Evolutionary conservation across 2,113 vertebrate species (phyloP), one percentile per base, ranked within the genome.

Genomic region (Donacobius atricapilla): DNA sequence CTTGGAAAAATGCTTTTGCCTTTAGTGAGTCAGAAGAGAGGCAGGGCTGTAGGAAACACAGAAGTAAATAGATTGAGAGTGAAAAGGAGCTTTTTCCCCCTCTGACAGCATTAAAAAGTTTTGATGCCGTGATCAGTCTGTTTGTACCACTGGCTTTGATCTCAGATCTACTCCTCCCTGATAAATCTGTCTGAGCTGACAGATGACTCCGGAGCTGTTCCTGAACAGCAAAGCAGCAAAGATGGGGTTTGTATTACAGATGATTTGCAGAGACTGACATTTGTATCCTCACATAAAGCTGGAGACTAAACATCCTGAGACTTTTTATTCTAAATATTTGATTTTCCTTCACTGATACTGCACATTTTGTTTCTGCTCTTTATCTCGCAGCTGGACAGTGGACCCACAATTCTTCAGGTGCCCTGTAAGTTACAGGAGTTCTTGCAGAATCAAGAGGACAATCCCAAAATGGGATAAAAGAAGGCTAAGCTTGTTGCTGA

Each of bases 301-400:
- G 47, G 3, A 95, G 72, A 72, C 75, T 94, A 96, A 96, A 96
- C 94, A 96, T 95, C 93, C 95, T 68, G 93, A 63, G 76, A 27
- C 48, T 47, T 93, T 91, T 83, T 57, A 35, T 82, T 94, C 69
- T 56, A 90, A 97, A 95, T 96, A 93, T 95, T 96, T 96, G 22
- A 87, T 93, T 84, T 84, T 68, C 69, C 65, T 64, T 93, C 68
- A 48, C 60, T 57, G 56, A 87, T 71, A 71, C 24, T 23, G 51
- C 86, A 75, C 48, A 81, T 80, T 80, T 50, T 65, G 53, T 68
- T 60, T 86, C 95, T 90, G 87, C 65, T 45, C 79, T 94, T 95
- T 87, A 6, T 42, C 39, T 53, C 3, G 2, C 93, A 94, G 83
- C 45, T 69, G 81, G 30, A 61, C 54, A 58, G 35, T 2, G 37